Evolutionary conservation across 2,113 vertebrate species (phyloP), one percentile per base, ranked within the genome.

Genomic region (Notothenia rossii): DNA sequence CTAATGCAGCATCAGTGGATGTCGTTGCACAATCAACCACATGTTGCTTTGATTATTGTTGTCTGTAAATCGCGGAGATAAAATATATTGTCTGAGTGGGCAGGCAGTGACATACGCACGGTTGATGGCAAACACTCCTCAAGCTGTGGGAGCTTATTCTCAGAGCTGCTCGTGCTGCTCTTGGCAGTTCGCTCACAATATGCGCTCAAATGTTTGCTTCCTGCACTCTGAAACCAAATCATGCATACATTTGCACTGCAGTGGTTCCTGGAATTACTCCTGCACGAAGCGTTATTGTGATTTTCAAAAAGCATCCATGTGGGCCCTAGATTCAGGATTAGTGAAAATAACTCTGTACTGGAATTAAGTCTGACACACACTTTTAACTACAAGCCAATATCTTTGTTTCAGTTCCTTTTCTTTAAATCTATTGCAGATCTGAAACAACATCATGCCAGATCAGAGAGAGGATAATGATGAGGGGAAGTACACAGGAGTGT

Each of bases 31-130:
- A 59, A 62, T 25, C 64, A 75, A 56, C 72, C 78, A 69, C 77
- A 86, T 58, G 45, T 69, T 86, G 77, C 59, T 76, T 80, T 84
- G 63, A 89, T 88, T 78, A 76, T 55, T 87, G 61, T 36, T 61
- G 65, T 85, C 77, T 75, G 63, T 56, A 84, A 81, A 73, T 74
- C 68, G n/a, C 3, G 0, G 66, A 79, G 81, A 83, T 89, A 56
- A 84, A 81, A 79, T 65, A 83, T 69, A 33, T 56, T 5, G 5
- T 67, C 60, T 49, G 79, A 82, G 77, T 60, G 69, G 77, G 71
- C 71, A 77, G 65, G 69, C 77, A 53, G 82, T 18, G 62, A 75
- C 80, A 82, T 48, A 51, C n/a, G 13, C 75, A 54, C 9, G 0
- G 50, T 59, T 72, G 62, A 75, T 7, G 48, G 76, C 79, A 75